Evolutionary conservation across 2,797 vertebrate genomes (phyloP).

Genomic region (Tenualosa ilisha): DNA sequence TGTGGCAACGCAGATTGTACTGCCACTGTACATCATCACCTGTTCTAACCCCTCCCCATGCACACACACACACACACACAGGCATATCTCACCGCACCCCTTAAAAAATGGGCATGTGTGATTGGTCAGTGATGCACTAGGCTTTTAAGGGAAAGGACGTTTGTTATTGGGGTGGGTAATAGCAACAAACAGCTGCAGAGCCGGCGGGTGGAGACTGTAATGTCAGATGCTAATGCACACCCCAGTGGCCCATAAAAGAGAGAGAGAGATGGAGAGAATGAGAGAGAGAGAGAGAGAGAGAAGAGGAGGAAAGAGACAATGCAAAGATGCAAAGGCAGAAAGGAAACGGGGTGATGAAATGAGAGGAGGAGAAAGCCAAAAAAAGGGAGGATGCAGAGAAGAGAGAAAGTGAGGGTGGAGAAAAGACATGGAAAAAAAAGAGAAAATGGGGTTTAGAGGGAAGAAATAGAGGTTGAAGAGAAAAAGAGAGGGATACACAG

Average conservation of each 20-base stretch:
- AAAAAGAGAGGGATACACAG: not conserved
- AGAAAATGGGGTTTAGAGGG: not conserved
- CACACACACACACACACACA: slow-evolving; percentile 28
- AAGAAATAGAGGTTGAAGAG: not conserved
- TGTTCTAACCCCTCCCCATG: not conserved
- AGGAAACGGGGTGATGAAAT: not conserved
- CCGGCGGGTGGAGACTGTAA: not conserved
- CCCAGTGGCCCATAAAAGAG: not conserved
- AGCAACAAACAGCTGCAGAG: not conserved
- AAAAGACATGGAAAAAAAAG: not conserved
- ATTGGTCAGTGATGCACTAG: not conserved
- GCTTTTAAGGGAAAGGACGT: slow-evolving; percentile 21
- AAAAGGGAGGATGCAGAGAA: not conserved
- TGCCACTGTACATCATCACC: not conserved
- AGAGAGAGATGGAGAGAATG: not conserved
- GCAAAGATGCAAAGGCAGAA: not conserved
- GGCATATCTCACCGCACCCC: not conserved
- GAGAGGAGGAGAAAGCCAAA: not conserved
- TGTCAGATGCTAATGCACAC: slow-evolving; percentile 23
- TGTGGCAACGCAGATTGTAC: slow-evolving; percentile 37
- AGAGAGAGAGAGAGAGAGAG: not conserved
- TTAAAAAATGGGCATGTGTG: not conserved
- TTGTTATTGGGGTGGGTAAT: slow-evolving; percentile 40
- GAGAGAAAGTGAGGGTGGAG: not conserved
- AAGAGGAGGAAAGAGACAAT: not conserved